Conservation (phyloP, 2,113 vertebrate species). For the Platysternon megacephalum region DNA sequence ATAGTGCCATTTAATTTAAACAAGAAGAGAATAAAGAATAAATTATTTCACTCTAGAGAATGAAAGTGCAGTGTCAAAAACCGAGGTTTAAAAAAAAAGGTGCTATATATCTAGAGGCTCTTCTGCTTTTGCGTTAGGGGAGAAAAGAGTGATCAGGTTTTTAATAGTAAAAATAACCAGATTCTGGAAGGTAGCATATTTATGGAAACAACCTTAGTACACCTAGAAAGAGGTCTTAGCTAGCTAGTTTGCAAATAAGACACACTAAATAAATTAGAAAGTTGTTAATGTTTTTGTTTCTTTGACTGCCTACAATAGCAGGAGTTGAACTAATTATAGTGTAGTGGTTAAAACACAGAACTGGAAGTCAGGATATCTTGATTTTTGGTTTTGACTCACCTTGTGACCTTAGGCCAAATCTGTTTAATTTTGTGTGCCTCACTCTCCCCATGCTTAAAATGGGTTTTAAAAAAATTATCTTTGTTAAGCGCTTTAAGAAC, state of each 20-base stretch:
- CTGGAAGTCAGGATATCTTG: not conserved
- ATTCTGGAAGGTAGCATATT: not conserved
- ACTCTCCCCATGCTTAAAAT: constrained; percentile 2
- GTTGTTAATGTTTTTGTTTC: not conserved
- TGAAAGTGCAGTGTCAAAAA: not conserved
- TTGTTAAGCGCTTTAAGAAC: constrained; percentile 19
- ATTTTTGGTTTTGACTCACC: not conserved
- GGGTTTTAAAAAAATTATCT: constrained; percentile 41
- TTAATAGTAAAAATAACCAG: not conserved
- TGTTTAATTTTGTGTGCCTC: not conserved
- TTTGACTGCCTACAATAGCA: not conserved
- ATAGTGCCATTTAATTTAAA: not conserved
- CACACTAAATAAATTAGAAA: not conserved
- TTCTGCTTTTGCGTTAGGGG: not conserved
- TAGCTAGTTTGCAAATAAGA: not conserved
- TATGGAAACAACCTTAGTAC: not conserved
- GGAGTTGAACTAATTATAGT: not conserved
- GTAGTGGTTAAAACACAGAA: not conserved
- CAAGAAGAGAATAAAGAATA: not conserved
- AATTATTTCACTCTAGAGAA: not conserved
- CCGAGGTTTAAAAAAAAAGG: not conserved
- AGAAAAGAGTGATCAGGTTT: accelerated
- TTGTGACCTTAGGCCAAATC: not conserved
- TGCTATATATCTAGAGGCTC: not conserved
- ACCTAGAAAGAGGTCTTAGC: not conserved